A percentile compares a stretch with the other conserved stretches of the same genome.
These are phyloP conservation scores for Dendrocincla tyrannina DNA, from an alignment of 2,797 vertebrate genomes.

Conservation along the genomic window DNA sequence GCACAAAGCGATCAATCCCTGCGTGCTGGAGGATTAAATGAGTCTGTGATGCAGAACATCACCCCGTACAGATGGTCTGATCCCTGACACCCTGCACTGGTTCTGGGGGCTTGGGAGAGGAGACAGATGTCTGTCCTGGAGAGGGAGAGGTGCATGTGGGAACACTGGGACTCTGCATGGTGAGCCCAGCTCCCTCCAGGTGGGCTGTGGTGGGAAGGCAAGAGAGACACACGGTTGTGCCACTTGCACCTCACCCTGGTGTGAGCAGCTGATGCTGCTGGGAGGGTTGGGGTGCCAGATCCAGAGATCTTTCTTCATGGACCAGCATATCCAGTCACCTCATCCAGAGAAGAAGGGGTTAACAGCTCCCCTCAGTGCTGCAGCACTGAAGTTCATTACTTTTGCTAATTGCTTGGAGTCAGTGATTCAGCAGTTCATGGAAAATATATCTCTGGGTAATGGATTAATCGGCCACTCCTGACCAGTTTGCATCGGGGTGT, in stretches of 20 bases:
- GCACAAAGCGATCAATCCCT: neutral
- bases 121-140: neutral
- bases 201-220: rapidly evolving
- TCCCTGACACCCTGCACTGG: neutral
- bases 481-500: neutral
- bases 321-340: neutral
- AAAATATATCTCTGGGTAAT: conserved; percentile 22
- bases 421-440: conserved; percentile 41
- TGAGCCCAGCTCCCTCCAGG: neutral
- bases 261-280: rapidly evolving
- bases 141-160: rapidly evolving
- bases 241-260: neutral
- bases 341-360: neutral
- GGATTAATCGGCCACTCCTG: conserved; percentile 27
- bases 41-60: neutral
- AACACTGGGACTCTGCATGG: rapidly evolving
- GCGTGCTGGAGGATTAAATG: neutral
- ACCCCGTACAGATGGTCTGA: rapidly evolving
- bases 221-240: rapidly evolving
- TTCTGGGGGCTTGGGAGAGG: neutral
- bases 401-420: conserved; percentile 64
- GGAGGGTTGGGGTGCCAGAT: rapidly evolving
- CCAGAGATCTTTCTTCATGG: neutral
- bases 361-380: neutral
- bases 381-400: conserved; percentile 54